phyloP scores from a whole-genome alignment of 2,888 invertebrate species.

The Mimachlamys varia region DNA sequence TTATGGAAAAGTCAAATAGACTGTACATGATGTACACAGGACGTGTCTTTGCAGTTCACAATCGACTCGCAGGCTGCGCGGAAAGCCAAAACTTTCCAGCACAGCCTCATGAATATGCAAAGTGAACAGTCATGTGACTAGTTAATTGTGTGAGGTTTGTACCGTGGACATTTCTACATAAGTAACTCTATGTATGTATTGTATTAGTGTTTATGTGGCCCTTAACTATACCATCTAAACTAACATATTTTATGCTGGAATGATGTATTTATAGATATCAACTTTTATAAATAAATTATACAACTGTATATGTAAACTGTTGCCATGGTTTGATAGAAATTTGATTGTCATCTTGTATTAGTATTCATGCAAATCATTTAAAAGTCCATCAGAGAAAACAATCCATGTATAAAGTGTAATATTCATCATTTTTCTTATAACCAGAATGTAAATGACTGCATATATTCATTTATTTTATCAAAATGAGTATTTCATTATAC shows the following conservation, averaged over 20 bases:
- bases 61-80: slow-evolving; percentile 11
- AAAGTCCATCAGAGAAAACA: no score
- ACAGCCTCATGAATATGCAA: slow-evolving; percentile 34
- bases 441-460: neutral
- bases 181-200: neutral
- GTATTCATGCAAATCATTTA: neutral
- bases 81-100: slow-evolving; percentile 34
- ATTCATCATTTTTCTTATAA: neutral
- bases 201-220: neutral
- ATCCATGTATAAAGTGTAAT: no score
- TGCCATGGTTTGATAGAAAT: neutral
- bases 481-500: neutral
- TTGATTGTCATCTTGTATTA: no score
- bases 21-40: slow-evolving; percentile 6
- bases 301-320: neutral
- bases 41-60: neutral
- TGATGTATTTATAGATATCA: neutral
- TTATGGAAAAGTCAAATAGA: slow-evolving; percentile 14
- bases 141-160: neutral
- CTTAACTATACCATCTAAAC: neutral
- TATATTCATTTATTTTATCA: neutral
- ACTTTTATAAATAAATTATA: neutral
- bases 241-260: neutral
- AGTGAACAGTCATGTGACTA: slow-evolving; percentile 34
- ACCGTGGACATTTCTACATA: neutral